Conservation (phyloP, 2,888 invertebrate genomes). For the Leucophenga montana region DNA sequence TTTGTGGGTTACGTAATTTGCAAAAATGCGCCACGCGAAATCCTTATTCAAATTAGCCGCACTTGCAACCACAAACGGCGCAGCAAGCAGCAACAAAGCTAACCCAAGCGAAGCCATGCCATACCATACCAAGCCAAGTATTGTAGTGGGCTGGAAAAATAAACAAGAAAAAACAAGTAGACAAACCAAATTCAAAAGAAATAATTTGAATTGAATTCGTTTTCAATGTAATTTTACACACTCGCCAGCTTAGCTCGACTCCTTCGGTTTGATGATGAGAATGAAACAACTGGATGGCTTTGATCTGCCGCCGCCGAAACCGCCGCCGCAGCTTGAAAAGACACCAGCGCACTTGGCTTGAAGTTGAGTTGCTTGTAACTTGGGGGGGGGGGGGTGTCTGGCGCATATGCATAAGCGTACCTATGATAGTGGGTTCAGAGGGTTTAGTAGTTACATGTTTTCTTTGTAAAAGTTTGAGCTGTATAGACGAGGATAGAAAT, state of each 20-base stretch:
- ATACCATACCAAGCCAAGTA: slow-evolving; percentile 3
- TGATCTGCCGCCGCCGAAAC: slow-evolving; percentile 57
- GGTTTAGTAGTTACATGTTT: no score
- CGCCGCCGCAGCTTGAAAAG: slow-evolving; percentile 8
- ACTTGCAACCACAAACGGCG: slow-evolving; percentile 32
- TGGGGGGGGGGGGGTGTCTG: slow-evolving; percentile 24
- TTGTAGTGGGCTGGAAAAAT: not conserved
- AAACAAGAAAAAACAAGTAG: not conserved
- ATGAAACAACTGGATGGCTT: slow-evolving; percentile 51
- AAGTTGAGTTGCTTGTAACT: slow-evolving; percentile 14
- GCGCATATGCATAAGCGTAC: no score
- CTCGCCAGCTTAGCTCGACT: slow-evolving; percentile 66
- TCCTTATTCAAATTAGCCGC: slow-evolving; percentile 60
- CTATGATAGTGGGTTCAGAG: no score
- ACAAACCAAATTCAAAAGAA: slow-evolving; percentile 1
- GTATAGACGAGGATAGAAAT: no score
- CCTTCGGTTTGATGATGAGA: slow-evolving; percentile 64
- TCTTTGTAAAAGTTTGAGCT: no score
- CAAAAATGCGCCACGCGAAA: slow-evolving; percentile 49
- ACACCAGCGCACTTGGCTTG: slow-evolving; percentile 27
- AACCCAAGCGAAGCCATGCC: not conserved
- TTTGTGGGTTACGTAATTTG: slow-evolving; percentile 62
- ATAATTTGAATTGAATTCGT: slow-evolving; percentile 69
- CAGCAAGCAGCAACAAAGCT: slow-evolving; percentile 7
- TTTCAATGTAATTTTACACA: slow-evolving; percentile 72